Conservation (phyloP, 2,888 invertebrate genomes). For the Epistrophe eligans region DNA sequence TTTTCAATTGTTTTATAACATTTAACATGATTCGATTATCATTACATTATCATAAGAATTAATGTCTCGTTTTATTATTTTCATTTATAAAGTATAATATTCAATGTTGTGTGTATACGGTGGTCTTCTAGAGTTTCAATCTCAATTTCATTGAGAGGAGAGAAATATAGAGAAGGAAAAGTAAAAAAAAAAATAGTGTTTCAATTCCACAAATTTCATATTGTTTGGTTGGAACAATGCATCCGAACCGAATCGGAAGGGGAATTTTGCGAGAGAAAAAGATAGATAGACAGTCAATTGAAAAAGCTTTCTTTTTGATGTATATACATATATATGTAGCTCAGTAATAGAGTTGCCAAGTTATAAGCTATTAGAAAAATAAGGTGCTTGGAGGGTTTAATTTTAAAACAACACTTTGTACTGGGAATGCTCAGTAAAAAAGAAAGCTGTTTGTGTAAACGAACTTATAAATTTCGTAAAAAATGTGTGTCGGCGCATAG, state of each 20-base stretch:
- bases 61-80: conserved; percentile 49
- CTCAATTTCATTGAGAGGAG: conserved; percentile 17
- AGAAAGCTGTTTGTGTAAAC: too few species aligned
- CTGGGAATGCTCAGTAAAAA: too few species aligned
- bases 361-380: not conserved
- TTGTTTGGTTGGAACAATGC: conserved; percentile 24
- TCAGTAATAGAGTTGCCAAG: conserved; percentile 9
- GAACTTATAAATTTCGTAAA: too few species aligned
- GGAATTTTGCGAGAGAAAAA: conserved; percentile 4
- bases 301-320: not conserved
- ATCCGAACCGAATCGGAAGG: not conserved
- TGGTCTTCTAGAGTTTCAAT: not conserved
- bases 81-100: conserved; percentile 7
- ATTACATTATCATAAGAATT: conserved; percentile 43
- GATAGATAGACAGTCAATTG: not conserved
- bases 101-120: conserved; percentile 3
- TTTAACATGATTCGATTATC: conserved; percentile 33
- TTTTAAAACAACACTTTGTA: not conserved
- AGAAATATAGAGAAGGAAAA: conserved; percentile 9
- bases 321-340: too few species aligned
- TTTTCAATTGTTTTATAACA: conserved; percentile 17
- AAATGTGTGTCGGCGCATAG: too few species aligned
- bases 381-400: not conserved
- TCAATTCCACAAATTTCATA: conserved; percentile 30
- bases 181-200: not conserved